These are phyloP conservation scores for Rhinoraja longicauda DNA, from an alignment of 2,797 vertebrate genomes.

Conservation along the genomic window DNA sequence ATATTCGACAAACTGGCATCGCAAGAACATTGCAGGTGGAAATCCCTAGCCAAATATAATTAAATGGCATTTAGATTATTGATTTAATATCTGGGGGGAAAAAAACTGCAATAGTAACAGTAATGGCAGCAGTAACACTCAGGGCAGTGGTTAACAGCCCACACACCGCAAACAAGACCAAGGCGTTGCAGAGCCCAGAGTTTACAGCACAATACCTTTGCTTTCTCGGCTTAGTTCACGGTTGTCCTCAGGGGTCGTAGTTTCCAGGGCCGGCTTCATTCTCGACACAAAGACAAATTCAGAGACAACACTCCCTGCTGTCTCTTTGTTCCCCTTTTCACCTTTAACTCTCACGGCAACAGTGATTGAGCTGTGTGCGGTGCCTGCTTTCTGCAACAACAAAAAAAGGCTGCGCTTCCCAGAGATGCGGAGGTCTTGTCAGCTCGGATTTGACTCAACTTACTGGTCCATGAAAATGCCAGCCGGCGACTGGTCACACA, in stretches of 20 bases:
- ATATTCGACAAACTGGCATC: too few species aligned
- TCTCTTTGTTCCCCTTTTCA: conserved; percentile 48
- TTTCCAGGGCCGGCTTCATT: conserved; percentile 90
- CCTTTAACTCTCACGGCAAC: conserved; percentile 58
- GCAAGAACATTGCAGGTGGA: neutral
- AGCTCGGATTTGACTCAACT: conserved; percentile 61
- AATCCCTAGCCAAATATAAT: neutral
- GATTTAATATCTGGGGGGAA: neutral
- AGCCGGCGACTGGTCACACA: conserved; percentile 58
- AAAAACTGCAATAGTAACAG: neutral
- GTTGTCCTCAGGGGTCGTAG: conserved; percentile 74
- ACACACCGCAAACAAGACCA: neutral
- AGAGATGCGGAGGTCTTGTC: conserved; percentile 61
- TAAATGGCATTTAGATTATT: neutral
- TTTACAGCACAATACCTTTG: conserved; percentile 71
- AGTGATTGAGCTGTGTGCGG: conserved; percentile 61
- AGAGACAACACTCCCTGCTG: conserved; percentile 63
- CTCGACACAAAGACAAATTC: conserved; percentile 80
- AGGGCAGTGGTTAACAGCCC: neutral
- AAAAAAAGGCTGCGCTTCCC: conserved; percentile 60
- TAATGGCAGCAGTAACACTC: neutral
- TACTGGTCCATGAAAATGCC: conserved; percentile 59
- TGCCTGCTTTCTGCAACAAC: conserved; percentile 58
- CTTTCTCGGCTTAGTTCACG: conserved; percentile 81
- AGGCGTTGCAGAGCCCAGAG: conserved; percentile 47